Percentiles rank a stretch among this genome's conserved stretches.
phyloP scores from a whole-genome alignment of 2,113 vertebrate species.

The Pelusios castaneus region DNA sequence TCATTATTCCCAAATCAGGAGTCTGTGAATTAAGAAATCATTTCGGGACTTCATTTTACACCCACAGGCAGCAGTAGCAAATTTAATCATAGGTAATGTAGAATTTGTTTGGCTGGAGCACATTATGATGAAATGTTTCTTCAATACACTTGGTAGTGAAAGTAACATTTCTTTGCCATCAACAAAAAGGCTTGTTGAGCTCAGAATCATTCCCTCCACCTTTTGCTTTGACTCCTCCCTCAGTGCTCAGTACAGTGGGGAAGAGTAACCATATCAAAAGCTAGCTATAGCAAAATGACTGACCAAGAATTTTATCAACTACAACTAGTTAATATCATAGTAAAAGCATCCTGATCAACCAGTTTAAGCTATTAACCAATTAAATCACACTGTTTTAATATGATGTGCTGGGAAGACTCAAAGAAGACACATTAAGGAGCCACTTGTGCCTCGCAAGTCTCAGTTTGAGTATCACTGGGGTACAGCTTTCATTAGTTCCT shows the following conservation, averaged over 20 bases:
- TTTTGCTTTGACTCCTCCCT: background rate
- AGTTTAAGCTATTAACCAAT: no score
- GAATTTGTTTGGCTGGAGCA: background rate
- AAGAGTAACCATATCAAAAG: background rate
- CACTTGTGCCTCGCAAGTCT: no score
- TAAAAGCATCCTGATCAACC: no score
- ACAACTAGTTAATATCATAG: no score
- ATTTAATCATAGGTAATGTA: background rate
- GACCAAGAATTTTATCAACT: no score
- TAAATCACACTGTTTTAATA: no score
- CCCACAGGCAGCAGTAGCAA: background rate
- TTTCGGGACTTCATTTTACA: background rate
- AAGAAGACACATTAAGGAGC: no score
- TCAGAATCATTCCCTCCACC: fast-evolving
- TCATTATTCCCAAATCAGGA: background rate
- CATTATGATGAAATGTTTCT: background rate
- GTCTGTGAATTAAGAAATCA: background rate
- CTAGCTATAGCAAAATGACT: no score
- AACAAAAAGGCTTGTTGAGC: background rate
- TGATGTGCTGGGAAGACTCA: no score
- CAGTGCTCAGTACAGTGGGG: background rate
- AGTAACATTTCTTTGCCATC: background rate
- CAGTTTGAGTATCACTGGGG: no score
- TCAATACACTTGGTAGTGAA: background rate
- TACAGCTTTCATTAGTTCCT: background rate